These are phyloP conservation scores for Dicrurus megarhynchus DNA, from an alignment of 2,113 vertebrate genomes.

Conservation along the genomic window DNA sequence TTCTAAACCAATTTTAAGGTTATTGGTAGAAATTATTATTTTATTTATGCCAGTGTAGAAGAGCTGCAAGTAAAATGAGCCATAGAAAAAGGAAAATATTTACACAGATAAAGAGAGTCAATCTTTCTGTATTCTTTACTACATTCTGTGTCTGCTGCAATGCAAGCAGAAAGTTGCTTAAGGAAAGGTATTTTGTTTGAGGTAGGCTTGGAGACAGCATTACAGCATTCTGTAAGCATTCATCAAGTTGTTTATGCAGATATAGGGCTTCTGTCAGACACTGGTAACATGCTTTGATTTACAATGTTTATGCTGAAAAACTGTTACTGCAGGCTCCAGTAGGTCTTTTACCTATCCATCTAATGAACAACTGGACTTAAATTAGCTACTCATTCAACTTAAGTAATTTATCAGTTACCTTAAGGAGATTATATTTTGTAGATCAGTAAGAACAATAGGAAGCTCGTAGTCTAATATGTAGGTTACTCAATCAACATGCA, in stretches of 20 bases:
- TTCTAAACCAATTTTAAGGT: slow-evolving; percentile 33
- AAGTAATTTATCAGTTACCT: background rate
- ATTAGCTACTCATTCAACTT: background rate
- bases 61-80: background rate
- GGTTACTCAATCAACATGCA: background rate
- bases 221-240: background rate
- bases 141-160: background rate
- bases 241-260: background rate
- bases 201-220: background rate
- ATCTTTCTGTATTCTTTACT: background rate
- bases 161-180: background rate
- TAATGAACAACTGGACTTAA: background rate
- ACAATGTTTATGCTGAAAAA: background rate
- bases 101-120: background rate
- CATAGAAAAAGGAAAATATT: slow-evolving; percentile 13
- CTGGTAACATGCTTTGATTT: background rate
- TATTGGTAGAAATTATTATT: background rate
- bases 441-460: background rate
- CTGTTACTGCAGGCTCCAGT: background rate
- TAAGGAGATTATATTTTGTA: background rate
- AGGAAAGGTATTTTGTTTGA: background rate
- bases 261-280: background rate
- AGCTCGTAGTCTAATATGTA: background rate
- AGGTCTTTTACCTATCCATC: background rate
- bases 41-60: background rate